Evolutionary conservation across 2,113 vertebrate species (phyloP), one percentile per base, ranked within the genome.

Genomic region (Nothoprocta perdicaria): DNA sequence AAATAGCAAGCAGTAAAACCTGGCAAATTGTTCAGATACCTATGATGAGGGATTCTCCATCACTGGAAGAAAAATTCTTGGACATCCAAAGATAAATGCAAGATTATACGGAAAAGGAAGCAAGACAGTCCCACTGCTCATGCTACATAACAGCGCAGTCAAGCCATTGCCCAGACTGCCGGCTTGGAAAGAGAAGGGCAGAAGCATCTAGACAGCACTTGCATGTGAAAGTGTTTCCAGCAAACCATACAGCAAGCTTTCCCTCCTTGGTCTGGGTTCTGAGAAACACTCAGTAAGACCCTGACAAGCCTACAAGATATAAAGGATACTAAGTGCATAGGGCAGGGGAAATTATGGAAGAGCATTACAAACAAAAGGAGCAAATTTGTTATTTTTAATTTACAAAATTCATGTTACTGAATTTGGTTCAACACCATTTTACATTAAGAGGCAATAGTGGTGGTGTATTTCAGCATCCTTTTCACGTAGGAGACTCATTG

Each of bases 21-120:
- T 45, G 19, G 9, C 40, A 87, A 89, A 89, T 57, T 65, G 33
- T 73, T 94, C 67, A 43, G 66, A 73, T 14, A 72, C 58, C 58
- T 65, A 23, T 7, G 4, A 23, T 40, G 16, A 84, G 86, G 17
- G 86, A 78, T 29, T 14, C 6, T 57, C 63, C 52, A 21, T 11
- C 22, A 33, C 38, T 52, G 63, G 16, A 73, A 81, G 29, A 84
- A 53, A 53, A 92, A 84, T 17, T 66, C 71, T 48, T 53, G 57
- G 29, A 46, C 15, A 93, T 5, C 17, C 26, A 29, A 57, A 76
- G 33, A 67, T 55, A 93, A 94, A 67, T 14, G n/a, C 33, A 74
- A 50, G 31, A 6, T 60, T 26, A 81, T 19, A 29, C 16, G 13
- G 21, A 85, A 88, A 6, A 78, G 41, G 58, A 93, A 71, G 10